Evolutionary conservation across 2,113 vertebrate species (phyloP), one percentile per base, ranked within the genome.

Genomic region (Stercorarius parasiticus): DNA sequence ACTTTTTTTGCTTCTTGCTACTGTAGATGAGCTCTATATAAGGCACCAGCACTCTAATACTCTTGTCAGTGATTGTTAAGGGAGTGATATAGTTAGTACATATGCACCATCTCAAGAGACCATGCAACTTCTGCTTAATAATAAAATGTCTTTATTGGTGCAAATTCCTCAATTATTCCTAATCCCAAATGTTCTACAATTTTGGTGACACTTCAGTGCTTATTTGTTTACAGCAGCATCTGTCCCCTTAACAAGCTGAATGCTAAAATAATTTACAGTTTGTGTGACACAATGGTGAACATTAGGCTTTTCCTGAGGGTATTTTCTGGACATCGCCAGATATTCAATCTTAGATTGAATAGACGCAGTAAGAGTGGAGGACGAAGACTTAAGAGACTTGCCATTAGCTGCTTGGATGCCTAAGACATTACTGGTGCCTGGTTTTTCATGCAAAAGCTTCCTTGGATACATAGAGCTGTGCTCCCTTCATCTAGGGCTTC

Each of bases 31-130:
- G 82, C 56, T 94, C 43, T 85, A 6, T 74, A 42, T 88, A 71
- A 67, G 80, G 34, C 34, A 59, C 66, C 34, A 80, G n/a, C 43
- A 70, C 78, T 93, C 45, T 65, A 78, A 66, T 72, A 70, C 80
- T 95, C 94, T 94, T 94, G 55, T 90, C 83, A 95, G 80, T 49
- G 43, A 49, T 76, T 82, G 45, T 82, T 95, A 93, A 82, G 86
- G 70, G 61, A 93, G 42, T 91, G 71, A 43, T 55, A 30, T 8
- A 80, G 40, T 83, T 52, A 80, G 58, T 74, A 66, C 32, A 61
- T 74, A 62, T 18, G 61, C 32, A 70, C 25, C 32, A 65, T 78
- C 91, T 94, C 73, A 38, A 88, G 87, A 89, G 13, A 95, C 34
- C 38, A 10, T 86, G 32, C 27, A 92, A 90, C 43, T 72, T 82